Evolutionary conservation across 2,888 invertebrate genomes (phyloP), one percentile per base, ranked within the genome.

Genomic region (Dicycla oo): DNA sequence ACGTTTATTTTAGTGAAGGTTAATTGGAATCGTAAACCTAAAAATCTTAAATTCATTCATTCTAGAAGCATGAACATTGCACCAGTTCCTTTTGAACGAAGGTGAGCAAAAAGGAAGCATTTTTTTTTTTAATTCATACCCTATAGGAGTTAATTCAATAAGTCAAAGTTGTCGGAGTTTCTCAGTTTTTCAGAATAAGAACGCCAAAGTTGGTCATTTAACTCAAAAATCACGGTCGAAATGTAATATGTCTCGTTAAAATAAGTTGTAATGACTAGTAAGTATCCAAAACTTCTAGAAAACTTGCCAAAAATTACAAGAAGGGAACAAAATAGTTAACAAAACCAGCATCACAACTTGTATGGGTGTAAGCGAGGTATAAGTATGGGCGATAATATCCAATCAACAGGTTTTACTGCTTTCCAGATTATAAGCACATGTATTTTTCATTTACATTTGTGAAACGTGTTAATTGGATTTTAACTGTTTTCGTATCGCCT

Each of bases 361-460:
- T 23, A 13, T 23, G 10, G 6, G 13, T 23, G 4, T 3, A 34
- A 56, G 20, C 20, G 30, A 0, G 30, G 7, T 20, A n/a, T 30
- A 56, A 56, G 0, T 30, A 56, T 56, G 34, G n/a, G 4, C 57
- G n/a, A 57, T 34, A 57, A 34, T 57, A 57, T 2, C n/a, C 2
- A 26, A 63, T 63, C 64, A 64, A 40, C 38, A 20, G 10, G 26
- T 10, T n/a, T 69, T 69, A 69, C 34, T 53, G 20, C 72, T 72
- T 72, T 53, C 23, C 34, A 20, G 20, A 34, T 69, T n/a, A n/a
- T n/a, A 40, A 11, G 5, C 15, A 30, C 5, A 15, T 30, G 40
- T 26, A 43, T 40, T 51, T 71, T 51, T 20, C 40, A 30, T 53
- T 43, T 43, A 49, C 40, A 43, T 71, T 47, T 38, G 5, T 23